A percentile compares a stretch with the other conserved stretches of the same genome.
These are phyloP conservation scores for Sclerurus mexicanus DNA, from an alignment of 2,113 vertebrate genomes.

Conservation along the genomic window DNA sequence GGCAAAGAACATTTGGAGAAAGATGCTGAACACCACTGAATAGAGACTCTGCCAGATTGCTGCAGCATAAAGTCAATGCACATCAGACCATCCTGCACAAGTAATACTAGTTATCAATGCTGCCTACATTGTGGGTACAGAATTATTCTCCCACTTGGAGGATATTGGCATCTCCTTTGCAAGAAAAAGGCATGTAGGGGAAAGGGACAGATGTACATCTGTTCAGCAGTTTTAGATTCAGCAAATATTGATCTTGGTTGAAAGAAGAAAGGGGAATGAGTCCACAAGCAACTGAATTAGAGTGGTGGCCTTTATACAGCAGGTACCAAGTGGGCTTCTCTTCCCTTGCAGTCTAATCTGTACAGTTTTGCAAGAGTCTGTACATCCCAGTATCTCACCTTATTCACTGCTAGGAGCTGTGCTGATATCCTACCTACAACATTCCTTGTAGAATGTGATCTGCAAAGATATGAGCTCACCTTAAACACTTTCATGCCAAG, in stretches of 20 bases:
- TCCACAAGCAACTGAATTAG: background rate
- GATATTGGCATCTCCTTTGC: background rate
- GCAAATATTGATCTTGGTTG: background rate
- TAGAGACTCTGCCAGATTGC: background rate
- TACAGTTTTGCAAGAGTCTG: background rate
- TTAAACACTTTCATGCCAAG: background rate
- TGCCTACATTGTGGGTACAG: background rate
- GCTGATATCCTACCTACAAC: background rate
- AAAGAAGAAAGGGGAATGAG: background rate
- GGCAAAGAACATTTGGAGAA: background rate
- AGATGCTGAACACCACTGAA: background rate
- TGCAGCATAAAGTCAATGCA: background rate
- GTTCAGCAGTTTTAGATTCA: background rate
- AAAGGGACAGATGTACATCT: background rate
- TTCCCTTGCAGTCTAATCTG: background rate
- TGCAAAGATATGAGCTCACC: background rate
- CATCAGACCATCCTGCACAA: background rate
- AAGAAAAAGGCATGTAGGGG: background rate
- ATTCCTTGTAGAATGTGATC: background rate
- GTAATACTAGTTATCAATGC: background rate
- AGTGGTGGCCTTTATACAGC: background rate
- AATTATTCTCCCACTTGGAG: background rate
- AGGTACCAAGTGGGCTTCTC: background rate
- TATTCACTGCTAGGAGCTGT: background rate
- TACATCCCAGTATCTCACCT: background rate